These are phyloP conservation scores for Cavia aperea DNA, from an alignment of 2,113 vertebrate species.

Conservation along the genomic window DNA sequence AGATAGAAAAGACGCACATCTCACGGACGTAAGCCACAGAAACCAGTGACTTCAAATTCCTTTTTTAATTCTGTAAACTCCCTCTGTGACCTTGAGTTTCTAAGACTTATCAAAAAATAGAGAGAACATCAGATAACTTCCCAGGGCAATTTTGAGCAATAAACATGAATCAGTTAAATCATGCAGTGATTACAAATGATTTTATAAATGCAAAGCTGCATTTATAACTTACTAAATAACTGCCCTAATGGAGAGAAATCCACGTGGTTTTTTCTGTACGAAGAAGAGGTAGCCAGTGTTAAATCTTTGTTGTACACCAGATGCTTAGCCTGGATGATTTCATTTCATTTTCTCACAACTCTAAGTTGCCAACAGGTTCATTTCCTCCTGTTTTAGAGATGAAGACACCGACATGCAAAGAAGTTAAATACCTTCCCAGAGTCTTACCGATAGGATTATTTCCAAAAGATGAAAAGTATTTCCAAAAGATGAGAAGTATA, in stretches of 20 bases:
- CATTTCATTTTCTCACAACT: background rate
- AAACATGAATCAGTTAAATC: constrained; percentile 51
- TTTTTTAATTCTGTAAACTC: background rate
- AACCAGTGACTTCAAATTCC: background rate
- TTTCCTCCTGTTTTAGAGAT: background rate
- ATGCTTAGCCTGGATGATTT: background rate
- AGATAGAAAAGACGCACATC: background rate
- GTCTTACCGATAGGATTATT: background rate
- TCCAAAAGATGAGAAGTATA: too few relatives aligned
- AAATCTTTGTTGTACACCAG: background rate
- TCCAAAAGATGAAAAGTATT: too few relatives aligned
- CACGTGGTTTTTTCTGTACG: background rate
- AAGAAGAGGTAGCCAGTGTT: background rate
- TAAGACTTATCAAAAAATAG: constrained; percentile 32
- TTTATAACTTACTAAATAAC: background rate
- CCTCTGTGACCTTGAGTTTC: constrained; percentile 49
- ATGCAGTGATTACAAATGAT: constrained; percentile 35
- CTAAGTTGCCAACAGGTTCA: background rate
- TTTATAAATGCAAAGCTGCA: constrained; percentile 34
- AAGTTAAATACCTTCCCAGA: background rate
- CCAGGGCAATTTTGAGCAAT: constrained; percentile 53
- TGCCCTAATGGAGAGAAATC: background rate
- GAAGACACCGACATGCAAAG: background rate
- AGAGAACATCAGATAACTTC: constrained; percentile 55
- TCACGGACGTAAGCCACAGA: background rate